Evolutionary conservation across 2,888 invertebrate species (phyloP).

Genomic region (Hirtodrosophila histrioides): DNA sequence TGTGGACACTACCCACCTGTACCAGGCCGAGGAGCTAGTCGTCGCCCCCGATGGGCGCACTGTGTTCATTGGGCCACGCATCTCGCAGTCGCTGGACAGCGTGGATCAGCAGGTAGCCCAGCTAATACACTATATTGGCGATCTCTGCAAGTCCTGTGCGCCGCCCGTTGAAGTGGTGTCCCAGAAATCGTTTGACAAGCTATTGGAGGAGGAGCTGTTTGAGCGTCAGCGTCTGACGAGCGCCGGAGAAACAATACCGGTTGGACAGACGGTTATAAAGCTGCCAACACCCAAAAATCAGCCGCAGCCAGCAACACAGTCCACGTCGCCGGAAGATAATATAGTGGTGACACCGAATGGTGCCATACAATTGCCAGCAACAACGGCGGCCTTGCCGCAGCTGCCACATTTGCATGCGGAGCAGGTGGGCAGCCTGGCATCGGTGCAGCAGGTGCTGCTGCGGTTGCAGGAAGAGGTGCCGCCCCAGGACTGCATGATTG

Average conservation of each 20-base stretch:
- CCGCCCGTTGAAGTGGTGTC: conserved; percentile 61
- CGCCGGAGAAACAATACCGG: conserved; percentile 22
- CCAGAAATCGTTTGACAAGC: conserved; percentile 26
- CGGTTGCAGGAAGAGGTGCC: conserved; percentile 19
- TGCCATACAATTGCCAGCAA: conserved; percentile 43
- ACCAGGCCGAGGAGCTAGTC: conserved; percentile 31
- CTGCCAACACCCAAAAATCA: conserved; percentile 13
- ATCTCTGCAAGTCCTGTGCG: conserved; percentile 44
- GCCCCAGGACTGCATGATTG: conserved; percentile 14
- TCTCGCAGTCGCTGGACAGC: conserved; percentile 40
- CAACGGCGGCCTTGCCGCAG: conserved; percentile 29
- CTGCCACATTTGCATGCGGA: conserved; percentile 52
- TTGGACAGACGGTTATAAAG: conserved; percentile 23
- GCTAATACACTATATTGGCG: conserved; percentile 34
- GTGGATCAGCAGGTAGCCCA: conserved; percentile 39
- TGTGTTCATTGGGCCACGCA: conserved; percentile 48
- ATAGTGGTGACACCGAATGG: conserved; percentile 37
- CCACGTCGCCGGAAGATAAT: not conserved
- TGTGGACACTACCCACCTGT: conserved; percentile 37
- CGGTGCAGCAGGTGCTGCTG: conserved; percentile 47
- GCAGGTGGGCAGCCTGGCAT: conserved; percentile 53
- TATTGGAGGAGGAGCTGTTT: conserved; percentile 34
- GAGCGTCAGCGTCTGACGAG: conserved; percentile 44
- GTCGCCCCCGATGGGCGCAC: conserved; percentile 32
- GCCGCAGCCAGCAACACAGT: not conserved